Base-by-base conservation (phyloP, 64 coral and sea anemone species). In the Pocillopora verrucosa region DNA sequence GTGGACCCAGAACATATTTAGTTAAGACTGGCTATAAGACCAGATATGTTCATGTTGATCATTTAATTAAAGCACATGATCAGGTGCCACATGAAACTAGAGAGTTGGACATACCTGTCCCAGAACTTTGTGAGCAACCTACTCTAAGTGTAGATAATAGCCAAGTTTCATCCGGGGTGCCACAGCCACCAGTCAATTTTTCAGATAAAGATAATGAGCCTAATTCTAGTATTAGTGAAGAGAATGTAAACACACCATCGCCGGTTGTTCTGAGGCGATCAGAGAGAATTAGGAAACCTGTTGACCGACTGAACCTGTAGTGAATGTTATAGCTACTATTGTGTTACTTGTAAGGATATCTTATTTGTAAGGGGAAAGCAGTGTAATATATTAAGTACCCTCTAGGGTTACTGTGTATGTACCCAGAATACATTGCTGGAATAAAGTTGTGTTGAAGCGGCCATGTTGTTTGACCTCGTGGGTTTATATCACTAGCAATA, bases 21-120 rank as follows among this genome's bases (percentile, higher is more conserved):
- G 88, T 90, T 15, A 90, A 78, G 79, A 94, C 92, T 78, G 92
- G 92, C n/a, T n/a, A n/a, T n/a, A n/a, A n/a, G n/a, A n/a, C n/a
- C n/a, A n/a, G n/a, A n/a, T n/a, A n/a, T n/a, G 87, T 94, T 82
- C 80, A 80, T 63, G 85, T 80, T 86, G 92, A 94, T 94, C 92
- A 94, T 45, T 78, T 86, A 75, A 94, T 94, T 16, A 73, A 45
- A 76, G 81, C 92, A 34, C 92, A 94, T 94, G 82, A 90, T 90
- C 63, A 77, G 25, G 36, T 56, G 35, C 76, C 74, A 24, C 63
- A 94, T 57, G 68, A 89, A 30, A n/a, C n/a, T n/a, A 67, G 16
- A 62, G 78, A 20, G 61, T n/a, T n/a, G n/a, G n/a, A n/a, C n/a
- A n/a, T n/a, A n/a, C n/a, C n/a, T n/a, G n/a, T n/a, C n/a, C n/a